Evolutionary conservation across 2,797 vertebrate genomes (phyloP).

Genomic region (Hafferia zeledoni): DNA sequence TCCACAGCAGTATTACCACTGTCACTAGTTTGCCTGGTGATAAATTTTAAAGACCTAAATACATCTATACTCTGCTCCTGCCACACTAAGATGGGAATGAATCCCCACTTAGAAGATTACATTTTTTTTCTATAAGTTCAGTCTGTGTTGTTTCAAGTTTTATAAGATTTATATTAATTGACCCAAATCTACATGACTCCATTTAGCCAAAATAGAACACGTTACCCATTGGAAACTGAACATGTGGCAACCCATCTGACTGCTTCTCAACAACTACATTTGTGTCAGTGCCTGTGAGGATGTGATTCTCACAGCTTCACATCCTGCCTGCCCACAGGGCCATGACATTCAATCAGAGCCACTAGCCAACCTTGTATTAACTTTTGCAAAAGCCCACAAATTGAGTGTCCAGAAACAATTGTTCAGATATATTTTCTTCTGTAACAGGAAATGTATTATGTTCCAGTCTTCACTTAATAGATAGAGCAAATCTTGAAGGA

Average conservation of each 20-base stretch:
- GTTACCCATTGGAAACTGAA: background rate
- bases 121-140: background rate
- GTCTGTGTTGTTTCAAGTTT: background rate
- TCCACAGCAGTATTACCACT: background rate
- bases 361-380: background rate
- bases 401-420: background rate
- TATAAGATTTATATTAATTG: background rate
- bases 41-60: slow-evolving; percentile 27
- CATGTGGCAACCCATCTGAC: background rate
- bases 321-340: background rate
- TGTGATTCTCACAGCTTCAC: background rate
- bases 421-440: background rate
- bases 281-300: background rate
- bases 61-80: background rate
- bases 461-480: background rate
- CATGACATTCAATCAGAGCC: background rate
- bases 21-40: background rate
- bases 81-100: background rate
- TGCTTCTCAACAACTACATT: background rate
- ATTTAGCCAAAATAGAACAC: slow-evolving; percentile 2
- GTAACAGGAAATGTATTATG: background rate
- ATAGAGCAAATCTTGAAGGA: background rate
- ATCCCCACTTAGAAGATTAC: background rate
- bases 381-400: background rate
- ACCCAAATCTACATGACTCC: background rate